Evolutionary conservation across 2,888 invertebrate genomes (phyloP), one percentile per base, ranked within the genome.

Genomic region (Hemistola chrysoprasaria): DNA sequence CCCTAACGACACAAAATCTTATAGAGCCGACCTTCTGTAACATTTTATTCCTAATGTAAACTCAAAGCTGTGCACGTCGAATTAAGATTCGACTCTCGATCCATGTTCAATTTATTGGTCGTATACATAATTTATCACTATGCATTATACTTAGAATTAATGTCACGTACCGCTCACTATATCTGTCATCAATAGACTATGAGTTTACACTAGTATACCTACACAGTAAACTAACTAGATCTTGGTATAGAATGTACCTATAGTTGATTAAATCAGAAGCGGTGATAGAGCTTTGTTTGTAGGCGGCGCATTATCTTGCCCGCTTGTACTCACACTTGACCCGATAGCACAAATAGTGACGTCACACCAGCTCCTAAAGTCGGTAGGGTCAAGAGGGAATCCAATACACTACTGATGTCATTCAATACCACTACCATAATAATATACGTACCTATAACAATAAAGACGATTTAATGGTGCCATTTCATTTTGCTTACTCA

Each of bases 251-350:
- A 72, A 70, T 16, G 4, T 16, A 16, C 3, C 4, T n/a, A n/a
- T 74, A 51, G 66, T 71, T 74, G 72, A 74, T 78, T 71, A 70
- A 71, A 71, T 69, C 66, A 55, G 66, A 65, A 68, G 66, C 64
- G 3, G 16, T 4, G 16, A 16, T 65, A 61, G 58, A 49, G 71
- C 71, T 65, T 75, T 74, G 71, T 71, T 73, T 69, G 59, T 61
- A 54, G 57, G 56, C 50, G 59, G 57, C 55, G 64, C 49, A 74
- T 75, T 75, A 75, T 76, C 72, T 66, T 56, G 56, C 59, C 50
- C 62, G 65, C 63, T 68, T 73, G 73, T 72, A 63, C 61, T 71
- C 67, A 69, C 75, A 71, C 68, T 75, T 69, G 67, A 70, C 65
- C 66, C 64, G 62, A 53, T 64, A 16, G 16, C 16, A 16, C 16